A percentile compares a stretch with the other conserved stretches of the same genome.
phyloP scores from a whole-genome alignment of 2,888 invertebrate genomes.

The Invenusta paracnida region DNA sequence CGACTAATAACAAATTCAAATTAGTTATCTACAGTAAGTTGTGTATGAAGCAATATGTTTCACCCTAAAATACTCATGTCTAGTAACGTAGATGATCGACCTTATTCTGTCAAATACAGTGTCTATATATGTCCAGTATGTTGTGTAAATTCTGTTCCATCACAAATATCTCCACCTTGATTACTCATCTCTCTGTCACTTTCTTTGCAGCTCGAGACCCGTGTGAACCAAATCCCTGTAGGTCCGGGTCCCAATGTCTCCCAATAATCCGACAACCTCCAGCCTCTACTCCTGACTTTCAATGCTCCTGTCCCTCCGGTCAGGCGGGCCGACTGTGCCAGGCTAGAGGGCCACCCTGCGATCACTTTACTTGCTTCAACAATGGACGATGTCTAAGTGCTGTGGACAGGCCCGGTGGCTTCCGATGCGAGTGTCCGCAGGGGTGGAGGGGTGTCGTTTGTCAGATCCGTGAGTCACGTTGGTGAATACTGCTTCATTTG shows the following conservation, averaged over 20 bases:
- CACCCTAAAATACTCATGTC: too few relatives aligned
- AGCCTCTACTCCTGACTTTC: background rate
- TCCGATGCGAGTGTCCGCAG: constrained; percentile 82
- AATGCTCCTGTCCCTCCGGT: background rate
- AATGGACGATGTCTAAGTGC: constrained; percentile 80
- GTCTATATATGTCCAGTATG: too few relatives aligned
- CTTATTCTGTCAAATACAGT: too few relatives aligned
- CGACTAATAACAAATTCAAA: too few relatives aligned
- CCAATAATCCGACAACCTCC: background rate
- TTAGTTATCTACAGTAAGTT: too few relatives aligned
- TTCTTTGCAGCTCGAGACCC: background rate
- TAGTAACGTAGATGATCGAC: too few relatives aligned
- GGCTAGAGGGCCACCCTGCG: constrained; percentile 71
- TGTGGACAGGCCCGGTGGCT: constrained; percentile 68
- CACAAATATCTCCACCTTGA: too few relatives aligned
- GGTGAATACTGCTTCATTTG: too few relatives aligned
- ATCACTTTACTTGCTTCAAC: constrained; percentile 78
- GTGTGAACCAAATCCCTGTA: background rate
- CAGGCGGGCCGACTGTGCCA: background rate
- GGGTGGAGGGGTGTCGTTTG: constrained; percentile 75
- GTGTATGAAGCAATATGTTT: too few relatives aligned
- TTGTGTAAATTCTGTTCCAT: too few relatives aligned
- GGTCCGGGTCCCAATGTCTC: background rate
- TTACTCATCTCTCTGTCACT: too few relatives aligned
- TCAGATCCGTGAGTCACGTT: constrained; percentile 62